phyloP scores from a whole-genome alignment of 2,797 vertebrate genomes.

The Eulemur mongoz region DNA sequence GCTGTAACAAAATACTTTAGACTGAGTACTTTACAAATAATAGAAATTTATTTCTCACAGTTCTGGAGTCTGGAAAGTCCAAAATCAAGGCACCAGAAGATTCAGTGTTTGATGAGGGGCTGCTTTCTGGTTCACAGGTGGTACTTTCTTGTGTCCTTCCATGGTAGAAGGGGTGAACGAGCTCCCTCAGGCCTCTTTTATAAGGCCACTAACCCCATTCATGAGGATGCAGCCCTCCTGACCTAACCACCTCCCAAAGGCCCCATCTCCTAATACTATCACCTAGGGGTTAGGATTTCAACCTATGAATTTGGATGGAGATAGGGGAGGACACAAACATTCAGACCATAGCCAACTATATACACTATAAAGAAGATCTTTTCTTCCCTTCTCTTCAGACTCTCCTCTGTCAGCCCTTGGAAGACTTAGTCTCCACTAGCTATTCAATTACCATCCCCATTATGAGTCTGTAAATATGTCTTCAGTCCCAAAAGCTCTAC shows the following conservation, averaged over 20 bases:
- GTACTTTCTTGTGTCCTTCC: neutral
- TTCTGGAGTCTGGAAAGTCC: neutral
- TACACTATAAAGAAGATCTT: neutral
- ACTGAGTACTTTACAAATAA: neutral
- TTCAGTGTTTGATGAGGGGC: neutral
- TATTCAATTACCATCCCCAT: neutral
- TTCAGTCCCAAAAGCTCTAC: neutral
- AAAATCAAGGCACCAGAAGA: neutral
- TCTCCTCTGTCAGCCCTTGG: neutral
- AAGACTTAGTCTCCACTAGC: neutral
- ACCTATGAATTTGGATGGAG: neutral
- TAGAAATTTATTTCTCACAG: neutral
- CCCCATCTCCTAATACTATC: neutral
- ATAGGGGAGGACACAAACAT: neutral
- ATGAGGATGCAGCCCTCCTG: neutral
- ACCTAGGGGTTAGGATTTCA: neutral
- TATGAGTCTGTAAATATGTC: neutral
- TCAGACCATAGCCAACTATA: neutral
- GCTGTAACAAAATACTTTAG: neutral
- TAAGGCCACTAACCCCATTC: neutral
- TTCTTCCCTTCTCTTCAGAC: neutral
- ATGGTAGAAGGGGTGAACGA: neutral
- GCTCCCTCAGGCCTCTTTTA: neutral
- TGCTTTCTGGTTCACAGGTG: neutral
- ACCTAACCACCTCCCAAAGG: neutral